Evolutionary conservation across 2,888 invertebrate genomes (phyloP), one percentile per base, ranked within the genome.

Genomic region (Caenorhabditis sp.): DNA sequence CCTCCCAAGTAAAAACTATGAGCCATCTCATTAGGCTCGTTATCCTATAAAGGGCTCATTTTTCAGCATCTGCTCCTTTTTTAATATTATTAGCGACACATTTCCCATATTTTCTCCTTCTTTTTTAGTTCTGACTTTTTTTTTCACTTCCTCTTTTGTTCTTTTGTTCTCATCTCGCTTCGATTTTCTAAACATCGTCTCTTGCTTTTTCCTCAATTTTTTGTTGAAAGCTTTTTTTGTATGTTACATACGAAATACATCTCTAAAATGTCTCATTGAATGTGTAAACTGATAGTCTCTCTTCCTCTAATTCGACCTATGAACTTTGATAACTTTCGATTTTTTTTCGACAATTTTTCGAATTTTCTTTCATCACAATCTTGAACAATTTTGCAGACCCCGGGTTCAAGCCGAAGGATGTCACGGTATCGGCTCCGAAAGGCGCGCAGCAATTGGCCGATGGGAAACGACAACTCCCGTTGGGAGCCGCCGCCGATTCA

Each of bases 371-470:
- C 49, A 16, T 6, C 1, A 7, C 8, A 1, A 28, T 2, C 38
- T 64, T 41, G 14, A 5, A 5, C 47, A 51, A 19, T 64, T 28
- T 64, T 16, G 1, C 49, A 47, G 49, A 49, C 14, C 22, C n/a
- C 24, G 0, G 47, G 24, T 1, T 22, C 1, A 38, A 68, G 24
- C 4, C 41, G 19, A 6, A 6, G 16, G 35, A 79, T 79, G 79
- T 79, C 79, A 26, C 54, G 79, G 35, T 79, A 64, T 38, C 38
- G 79, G 35, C 47, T 79, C 16, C 31, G 70, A 63, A 79, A 79
- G 64, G 64, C 79, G 38, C 41, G 79, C 56, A 79, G 79, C 54
- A 79, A 79, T 26, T 79, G 79, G 79, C 79, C 79, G 35, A 79
- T 79, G 63, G 79, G 79, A 14, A 70, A 70, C 24, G 63, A 79